Base-by-base conservation (phyloP, 1,140 invertebrate genomes). In the Diuraphis noxia region DNA sequence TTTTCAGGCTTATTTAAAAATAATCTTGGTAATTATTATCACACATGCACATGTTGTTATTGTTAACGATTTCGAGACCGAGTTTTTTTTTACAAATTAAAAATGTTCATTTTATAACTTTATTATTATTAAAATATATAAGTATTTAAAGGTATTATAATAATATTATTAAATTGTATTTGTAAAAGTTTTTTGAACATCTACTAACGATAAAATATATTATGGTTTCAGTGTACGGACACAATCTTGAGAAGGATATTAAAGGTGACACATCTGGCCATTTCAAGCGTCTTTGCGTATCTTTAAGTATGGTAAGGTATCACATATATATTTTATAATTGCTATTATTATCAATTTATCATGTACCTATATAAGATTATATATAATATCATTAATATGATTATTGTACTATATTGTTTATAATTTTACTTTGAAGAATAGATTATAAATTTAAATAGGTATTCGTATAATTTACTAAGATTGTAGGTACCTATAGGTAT, bases 221-320 rank as follows among this genome's bases (percentile, higher is more conserved):
- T 72, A n/a, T 72, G 93, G 93, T 95, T 94, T 88, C 93, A 98
- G 97, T 98, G 93, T 99, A 98, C 94, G 95, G 96, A 92, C 97
- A 96, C 93, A 94, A 96, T 85, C 94, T 99, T 92, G 98, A 99
- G 93, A 95, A 95, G 10, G 98, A 99, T 93, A 95, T 99, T 88
- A 96, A 97, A 93, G 97, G 96, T 40, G 99, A 99, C 93, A 99
- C 98, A 36, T 98, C 98, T 6, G 98, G 97, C n/a, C 95, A 97
- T 93, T 99, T 99, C 94, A 97, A 97, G 94, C 96, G 98, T 91
- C 94, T 99, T 8, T 95, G 99, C 86, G 96, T 99, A 36, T 97
- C 97, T 1, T 94, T 98, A 81, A 96, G 81, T 21, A 88, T 85
- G 85, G 91, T 92, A 46, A 56, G 92, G 34, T 36, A 41, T 41